Base-by-base conservation (phyloP, 2,113 vertebrate genomes). In the Istiophorus platypterus region DNA sequence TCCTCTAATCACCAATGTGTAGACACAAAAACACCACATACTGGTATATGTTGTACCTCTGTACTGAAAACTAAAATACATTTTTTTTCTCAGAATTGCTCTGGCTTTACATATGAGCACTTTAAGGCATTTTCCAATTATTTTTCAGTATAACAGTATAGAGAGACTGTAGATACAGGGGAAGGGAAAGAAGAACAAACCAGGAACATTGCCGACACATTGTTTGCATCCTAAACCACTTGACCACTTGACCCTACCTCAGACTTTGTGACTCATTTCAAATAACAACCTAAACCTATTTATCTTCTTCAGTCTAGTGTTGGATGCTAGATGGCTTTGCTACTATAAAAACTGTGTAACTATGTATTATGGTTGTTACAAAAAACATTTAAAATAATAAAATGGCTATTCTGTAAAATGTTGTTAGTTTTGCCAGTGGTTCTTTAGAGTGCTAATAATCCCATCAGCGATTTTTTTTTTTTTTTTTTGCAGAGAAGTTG, bases 401-500 rank as follows among this genome's bases (percentile, higher is more conserved):
- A 31, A 3, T 34, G 15, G 2, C 17, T 56, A 5, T 81, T 18
- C 7, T 54, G n/a, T 67, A 31, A 72, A 67, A 72, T 82, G 13
- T 12, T 52, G 15, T 24, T 41, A 17, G 75, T 45, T 27, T n/a
- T 39, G 27, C 22, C 51, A 59, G 29, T 41, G 47, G 18, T 76
- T 62, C 7, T 72, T 56, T n/a, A 39, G 22, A n/a, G 8, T 45
- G 34, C 34, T 49, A 31, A 77, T 62, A 58, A 58, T 41, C 15
- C 20, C 37, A 18, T 20, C 57, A 74, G 18, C 14, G 41, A 47
- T 70, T 54, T 12, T 64, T 31, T 45, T 12, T 66, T 71, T 66
- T 54, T 12, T 64, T 31, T 45, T 12, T 66, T 71, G 62, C 2
- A 41, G 7, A 64, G 58, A 1, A 73, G 17, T 37, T 62, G 14